Evolutionary conservation across 2,888 invertebrate species (phyloP).

Genomic region (Spodoptera littoralis): DNA sequence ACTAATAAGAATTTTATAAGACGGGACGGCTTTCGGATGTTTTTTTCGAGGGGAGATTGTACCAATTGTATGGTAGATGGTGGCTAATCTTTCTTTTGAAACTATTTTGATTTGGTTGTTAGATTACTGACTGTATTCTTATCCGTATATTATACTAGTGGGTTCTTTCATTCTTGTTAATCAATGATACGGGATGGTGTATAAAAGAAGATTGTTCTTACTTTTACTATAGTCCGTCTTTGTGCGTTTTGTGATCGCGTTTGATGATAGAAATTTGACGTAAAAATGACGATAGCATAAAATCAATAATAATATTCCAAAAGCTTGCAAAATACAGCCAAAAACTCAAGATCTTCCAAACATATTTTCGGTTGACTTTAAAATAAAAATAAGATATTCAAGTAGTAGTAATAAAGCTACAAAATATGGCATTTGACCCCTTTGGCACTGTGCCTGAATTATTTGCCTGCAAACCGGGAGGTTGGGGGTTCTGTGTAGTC

Average conservation of each 20-base stretch:
- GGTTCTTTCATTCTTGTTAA: too few relatives aligned
- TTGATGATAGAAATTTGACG: too few relatives aligned
- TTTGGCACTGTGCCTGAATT: slow-evolving; percentile 48
- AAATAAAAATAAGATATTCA: slow-evolving; percentile 22
- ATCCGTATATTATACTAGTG: too few relatives aligned
- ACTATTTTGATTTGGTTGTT: neutral
- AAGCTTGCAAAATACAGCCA: too few relatives aligned
- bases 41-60: slow-evolving; percentile 22
- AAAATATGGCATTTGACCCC: slow-evolving; percentile 36
- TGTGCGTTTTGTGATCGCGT: too few relatives aligned
- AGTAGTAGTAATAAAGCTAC: slow-evolving; percentile 16
- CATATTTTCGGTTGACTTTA: neutral
- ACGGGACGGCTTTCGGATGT: slow-evolving; percentile 59
- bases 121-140: too few relatives aligned
- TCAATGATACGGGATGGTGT: too few relatives aligned
- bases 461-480: slow-evolving; percentile 24
- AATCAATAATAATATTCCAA: too few relatives aligned
- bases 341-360: neutral
- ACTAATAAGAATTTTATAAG: slow-evolving; percentile 86
- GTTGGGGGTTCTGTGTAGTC: slow-evolving; percentile 18
- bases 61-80: slow-evolving; percentile 10
- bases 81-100: slow-evolving; percentile 20
- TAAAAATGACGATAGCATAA: too few relatives aligned
- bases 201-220: too few relatives aligned
- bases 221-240: too few relatives aligned